Evolutionary conservation across 1,140 invertebrate genomes (phyloP).

Genomic region (Drosophila micromelanica): DNA sequence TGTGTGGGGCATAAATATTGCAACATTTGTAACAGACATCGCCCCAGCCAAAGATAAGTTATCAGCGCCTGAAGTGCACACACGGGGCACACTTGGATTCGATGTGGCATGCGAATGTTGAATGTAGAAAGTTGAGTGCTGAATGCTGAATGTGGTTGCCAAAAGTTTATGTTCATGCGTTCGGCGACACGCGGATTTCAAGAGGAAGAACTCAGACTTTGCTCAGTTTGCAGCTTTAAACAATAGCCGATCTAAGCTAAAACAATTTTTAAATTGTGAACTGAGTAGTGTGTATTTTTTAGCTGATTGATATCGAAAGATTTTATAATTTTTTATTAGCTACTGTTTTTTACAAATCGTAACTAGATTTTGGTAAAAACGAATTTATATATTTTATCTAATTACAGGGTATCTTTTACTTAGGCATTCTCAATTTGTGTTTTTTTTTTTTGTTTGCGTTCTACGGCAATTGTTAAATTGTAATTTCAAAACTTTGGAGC

Average conservation of each 20-base stretch:
- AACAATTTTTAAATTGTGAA: too few species aligned
- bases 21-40: constrained; percentile 79
- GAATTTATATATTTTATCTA: not conserved
- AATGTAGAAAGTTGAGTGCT: constrained; percentile 28
- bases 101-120: constrained; percentile 35
- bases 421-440: not conserved
- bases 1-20: constrained; percentile 73
- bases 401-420: not conserved
- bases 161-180: constrained; percentile 61
- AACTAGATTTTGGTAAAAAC: too few species aligned
- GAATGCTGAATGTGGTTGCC: constrained; percentile 49
- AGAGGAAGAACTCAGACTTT: not conserved
- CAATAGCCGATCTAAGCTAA: constrained; percentile 11
- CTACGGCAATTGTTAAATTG: constrained; percentile 62
- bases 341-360: too few species aligned
- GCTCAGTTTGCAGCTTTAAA: constrained; percentile 40
- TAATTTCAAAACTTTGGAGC: constrained; percentile 74
- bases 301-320: too few species aligned
- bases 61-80: constrained; percentile 70
- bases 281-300: too few species aligned
- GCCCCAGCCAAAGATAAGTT: constrained; percentile 65
- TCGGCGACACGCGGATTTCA: constrained; percentile 18
- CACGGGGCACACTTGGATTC: constrained; percentile 50
- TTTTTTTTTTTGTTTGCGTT: not conserved
- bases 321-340: too few species aligned